phyloP scores from a whole-genome alignment of 2,113 vertebrate genomes.

The Hypomesus transpacificus region DNA sequence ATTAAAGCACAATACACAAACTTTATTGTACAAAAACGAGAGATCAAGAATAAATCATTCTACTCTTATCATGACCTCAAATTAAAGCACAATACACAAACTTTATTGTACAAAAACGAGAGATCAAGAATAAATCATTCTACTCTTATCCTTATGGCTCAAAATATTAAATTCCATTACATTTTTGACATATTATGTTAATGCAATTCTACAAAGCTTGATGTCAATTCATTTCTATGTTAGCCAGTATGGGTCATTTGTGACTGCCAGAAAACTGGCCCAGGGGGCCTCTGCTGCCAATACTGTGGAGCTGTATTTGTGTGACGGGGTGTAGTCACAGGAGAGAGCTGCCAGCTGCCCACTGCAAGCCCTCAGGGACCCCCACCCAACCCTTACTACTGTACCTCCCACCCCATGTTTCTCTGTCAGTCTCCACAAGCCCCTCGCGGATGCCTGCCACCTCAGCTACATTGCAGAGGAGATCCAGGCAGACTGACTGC shows the following conservation, averaged over 20 bases:
- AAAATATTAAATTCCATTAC: too few relatives aligned
- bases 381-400: constrained; percentile 17
- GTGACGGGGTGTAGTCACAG: constrained; percentile 48
- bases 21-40: too few relatives aligned
- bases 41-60: too few relatives aligned
- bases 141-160: too few relatives aligned
- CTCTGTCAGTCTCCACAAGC: neutral
- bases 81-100: too few relatives aligned
- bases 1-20: too few relatives aligned
- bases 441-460: constrained; percentile 43
- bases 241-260: constrained; percentile 21
- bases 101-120: too few relatives aligned
- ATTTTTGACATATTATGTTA: too few relatives aligned
- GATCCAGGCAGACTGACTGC: constrained; percentile 38
- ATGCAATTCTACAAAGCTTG: too few relatives aligned
- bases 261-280: constrained; percentile 34
- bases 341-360: constrained; percentile 51
- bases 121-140: too few relatives aligned
- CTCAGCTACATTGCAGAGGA: constrained; percentile 17
- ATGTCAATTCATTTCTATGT: constrained; percentile 23
- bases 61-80: too few relatives aligned
- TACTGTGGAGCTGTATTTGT: constrained; percentile 42
- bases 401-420: constrained; percentile 1
- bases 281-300: constrained; percentile 29
- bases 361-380: constrained; percentile 32